Conservation (phyloP, 2,113 vertebrate genomes). For the Rhipidura dahli region DNA sequence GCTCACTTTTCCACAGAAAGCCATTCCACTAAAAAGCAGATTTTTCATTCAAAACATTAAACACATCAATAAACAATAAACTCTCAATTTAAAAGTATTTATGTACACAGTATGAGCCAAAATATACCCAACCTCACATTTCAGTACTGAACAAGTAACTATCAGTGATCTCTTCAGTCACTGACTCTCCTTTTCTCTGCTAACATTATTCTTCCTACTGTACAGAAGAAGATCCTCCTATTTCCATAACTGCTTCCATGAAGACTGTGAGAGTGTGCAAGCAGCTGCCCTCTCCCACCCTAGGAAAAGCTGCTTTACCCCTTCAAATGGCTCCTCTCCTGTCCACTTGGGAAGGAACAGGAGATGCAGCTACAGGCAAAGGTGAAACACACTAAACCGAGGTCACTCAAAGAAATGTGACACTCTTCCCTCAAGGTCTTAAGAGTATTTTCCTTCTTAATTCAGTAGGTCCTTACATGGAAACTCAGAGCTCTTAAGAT, state of each 20-base stretch:
- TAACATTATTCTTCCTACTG: background rate
- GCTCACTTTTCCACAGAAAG: conserved; percentile 3
- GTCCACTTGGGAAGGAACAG: background rate
- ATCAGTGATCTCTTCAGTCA: background rate
- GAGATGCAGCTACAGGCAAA: background rate
- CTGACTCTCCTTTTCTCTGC: background rate
- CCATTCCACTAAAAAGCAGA: background rate
- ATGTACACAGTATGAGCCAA: background rate
- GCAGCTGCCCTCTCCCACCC: background rate
- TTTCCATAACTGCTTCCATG: background rate
- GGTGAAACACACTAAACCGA: background rate
- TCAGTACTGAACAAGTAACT: background rate
- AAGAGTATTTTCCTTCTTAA: background rate
- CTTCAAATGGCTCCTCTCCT: background rate
- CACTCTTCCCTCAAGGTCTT: background rate
- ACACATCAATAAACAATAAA: conserved; percentile 36
- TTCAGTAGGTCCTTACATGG: conserved; percentile 4
- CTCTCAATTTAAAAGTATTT: conserved; percentile 43
- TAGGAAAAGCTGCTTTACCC: background rate
- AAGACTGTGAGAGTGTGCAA: background rate
- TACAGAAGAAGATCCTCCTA: background rate
- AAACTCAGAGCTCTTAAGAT: background rate
- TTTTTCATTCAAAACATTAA: conserved; percentile 33
- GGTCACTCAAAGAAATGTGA: background rate
- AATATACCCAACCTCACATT: background rate